Base-by-base conservation (phyloP, 2,888 invertebrate species). In the Lutraria lutraria region DNA sequence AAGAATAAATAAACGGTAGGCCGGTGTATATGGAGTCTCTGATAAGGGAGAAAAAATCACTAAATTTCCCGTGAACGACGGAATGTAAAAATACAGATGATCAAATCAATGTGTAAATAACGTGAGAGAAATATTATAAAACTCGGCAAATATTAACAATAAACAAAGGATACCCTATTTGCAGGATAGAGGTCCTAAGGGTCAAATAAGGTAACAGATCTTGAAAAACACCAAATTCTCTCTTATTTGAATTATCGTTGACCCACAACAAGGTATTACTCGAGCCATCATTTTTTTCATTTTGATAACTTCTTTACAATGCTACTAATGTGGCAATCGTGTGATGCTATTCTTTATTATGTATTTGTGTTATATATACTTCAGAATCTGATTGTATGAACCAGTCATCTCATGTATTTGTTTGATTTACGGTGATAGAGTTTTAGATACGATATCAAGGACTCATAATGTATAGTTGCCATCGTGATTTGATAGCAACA, bases 1-100 rank as follows among this genome's bases (percentile, higher is more conserved):
- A 31, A 31, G 76, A 31, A 87, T 85, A 88, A 88, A 88, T 87
- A 88, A 88, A 85, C 87, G 76, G 87, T 83, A 82, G 83, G 76
- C 81, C 25, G 21, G 63, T 76, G 76, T 63, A 68, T 84, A 85
- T 60, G 29, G 56, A 29, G 29, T 52, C 29, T 21, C 52, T 88
- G 90, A 90, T 90, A 90, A 88, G 88, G 25, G 83, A 76, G 54
- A 56, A 56, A 72, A 72, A 84, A 72, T 63, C 34, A 76, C 34
- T 68, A 52, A 68, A 68, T 43, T 84, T 31, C 84, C 72, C 25
- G 34, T 72, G 53, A 79, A 85, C 85, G 25, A 60, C n/a, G 85
- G 80, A 79, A 85, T 85, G 85, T 60, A 34, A 31, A 43, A 19
- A 34, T 31, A 34, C 76, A 2, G 16, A 76, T 76, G 76, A 76